Percentiles rank a stretch among this genome's conserved stretches.
Conservation (phyloP, 2,113 vertebrate species). For the Scomber scombrus region DNA sequence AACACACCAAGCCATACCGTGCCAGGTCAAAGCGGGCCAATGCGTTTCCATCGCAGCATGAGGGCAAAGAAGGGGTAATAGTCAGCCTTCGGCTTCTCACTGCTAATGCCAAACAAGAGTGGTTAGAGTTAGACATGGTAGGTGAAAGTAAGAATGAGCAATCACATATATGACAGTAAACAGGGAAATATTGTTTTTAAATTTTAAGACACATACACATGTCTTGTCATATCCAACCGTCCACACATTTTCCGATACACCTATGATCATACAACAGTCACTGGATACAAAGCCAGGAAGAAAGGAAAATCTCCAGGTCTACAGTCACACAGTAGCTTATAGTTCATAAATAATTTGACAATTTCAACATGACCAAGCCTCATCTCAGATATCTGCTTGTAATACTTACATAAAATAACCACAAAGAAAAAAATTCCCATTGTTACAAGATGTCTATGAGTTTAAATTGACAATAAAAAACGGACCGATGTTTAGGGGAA, state of each 20-base stretch:
- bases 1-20: slow-evolving; percentile 27
- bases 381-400: neutral
- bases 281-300: neutral
- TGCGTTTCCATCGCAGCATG: slow-evolving; percentile 86
- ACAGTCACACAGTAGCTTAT: neutral
- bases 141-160: neutral
- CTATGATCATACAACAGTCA: neutral
- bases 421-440: neutral
- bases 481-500: neutral
- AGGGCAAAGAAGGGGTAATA: slow-evolving; percentile 83
- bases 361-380: neutral
- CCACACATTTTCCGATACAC: neutral
- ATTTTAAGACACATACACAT: neutral
- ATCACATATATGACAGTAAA: neutral
- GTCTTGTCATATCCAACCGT: neutral
- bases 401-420: neutral
- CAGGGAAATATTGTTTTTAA: slow-evolving; percentile 4
- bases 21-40: slow-evolving; percentile 39
- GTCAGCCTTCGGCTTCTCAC: slow-evolving; percentile 78
- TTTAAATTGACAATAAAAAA: neutral
- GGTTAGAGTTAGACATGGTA: slow-evolving; percentile 50
- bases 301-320: neutral
- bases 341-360: neutral
- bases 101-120: slow-evolving; percentile 72
- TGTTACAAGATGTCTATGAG: neutral